Conservation (phyloP, 2,113 vertebrate species). For the Pavo muticus region DNA sequence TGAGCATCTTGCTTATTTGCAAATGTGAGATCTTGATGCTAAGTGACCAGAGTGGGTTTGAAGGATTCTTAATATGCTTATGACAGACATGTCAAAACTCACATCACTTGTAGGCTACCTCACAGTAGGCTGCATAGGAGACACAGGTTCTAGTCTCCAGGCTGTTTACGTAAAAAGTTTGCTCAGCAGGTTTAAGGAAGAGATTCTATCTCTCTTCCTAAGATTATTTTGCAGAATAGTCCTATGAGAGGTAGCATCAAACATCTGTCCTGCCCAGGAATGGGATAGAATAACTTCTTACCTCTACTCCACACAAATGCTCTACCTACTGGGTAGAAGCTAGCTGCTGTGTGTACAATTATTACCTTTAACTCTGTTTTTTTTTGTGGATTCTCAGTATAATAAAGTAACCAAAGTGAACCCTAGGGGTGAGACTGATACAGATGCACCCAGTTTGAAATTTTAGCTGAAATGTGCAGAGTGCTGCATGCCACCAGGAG, state of each 20-base stretch:
- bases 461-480: neutral
- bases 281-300: neutral
- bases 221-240: neutral
- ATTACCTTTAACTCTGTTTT: neutral
- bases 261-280: neutral
- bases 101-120: neutral
- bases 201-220: neutral
- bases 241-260: neutral
- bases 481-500: neutral
- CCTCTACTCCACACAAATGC: neutral
- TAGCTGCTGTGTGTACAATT: neutral
- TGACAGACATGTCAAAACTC: neutral
- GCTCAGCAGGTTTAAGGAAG: neutral
- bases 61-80: neutral
- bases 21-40: neutral
- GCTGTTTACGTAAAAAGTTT: neutral
- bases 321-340: neutral
- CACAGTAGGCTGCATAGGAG: neutral
- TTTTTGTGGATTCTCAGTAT: neutral
- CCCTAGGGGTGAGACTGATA: neutral
- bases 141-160: neutral
- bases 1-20: neutral
- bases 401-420: neutral
- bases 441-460: neutral
- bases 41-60: neutral